These are phyloP conservation scores for Zaprionus bogoriensis DNA, from an alignment of 2,888 invertebrate species.

Conservation along the genomic window DNA sequence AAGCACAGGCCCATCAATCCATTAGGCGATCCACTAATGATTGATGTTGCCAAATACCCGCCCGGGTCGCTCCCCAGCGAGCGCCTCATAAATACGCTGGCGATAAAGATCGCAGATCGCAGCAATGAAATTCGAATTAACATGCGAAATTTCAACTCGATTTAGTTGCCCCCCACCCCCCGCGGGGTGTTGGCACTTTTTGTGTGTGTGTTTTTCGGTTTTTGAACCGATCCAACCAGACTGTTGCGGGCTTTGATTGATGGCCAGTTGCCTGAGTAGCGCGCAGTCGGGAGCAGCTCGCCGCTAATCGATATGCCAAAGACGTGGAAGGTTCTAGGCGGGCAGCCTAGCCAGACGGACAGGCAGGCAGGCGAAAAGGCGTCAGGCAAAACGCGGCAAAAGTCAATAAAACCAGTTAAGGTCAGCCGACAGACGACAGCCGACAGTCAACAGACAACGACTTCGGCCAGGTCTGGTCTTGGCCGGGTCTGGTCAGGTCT, in stretches of 20 bases:
- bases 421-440: slow-evolving; percentile 38
- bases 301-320: slow-evolving; percentile 52
- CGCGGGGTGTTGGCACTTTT: no score
- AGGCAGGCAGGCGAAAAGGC: slow-evolving; percentile 8
- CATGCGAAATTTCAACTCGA: slow-evolving; percentile 55
- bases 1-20: slow-evolving; percentile 30
- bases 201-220: background rate
- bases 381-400: slow-evolving; percentile 46
- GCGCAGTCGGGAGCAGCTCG: background rate
- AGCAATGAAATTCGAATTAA: slow-evolving; percentile 62
- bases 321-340: slow-evolving; percentile 68
- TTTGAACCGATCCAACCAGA: slow-evolving; percentile 17
- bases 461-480: slow-evolving; percentile 26
- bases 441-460: background rate
- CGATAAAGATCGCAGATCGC: slow-evolving; percentile 42
- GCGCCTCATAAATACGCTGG: slow-evolving; percentile 40
- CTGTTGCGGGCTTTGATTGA: slow-evolving; percentile 52
- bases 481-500: slow-evolving; percentile 12
- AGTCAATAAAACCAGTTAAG: slow-evolving; percentile 79
- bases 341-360: slow-evolving; percentile 1
- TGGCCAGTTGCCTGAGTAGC: slow-evolving; percentile 38
- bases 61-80: slow-evolving; percentile 2
- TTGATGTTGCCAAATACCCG: slow-evolving; percentile 64
- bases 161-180: background rate
- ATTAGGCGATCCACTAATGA: slow-evolving; percentile 52